A percentile compares a stretch with the other conserved stretches of the same genome.
phyloP scores from a whole-genome alignment of 2,797 vertebrate genomes.

The Acropternis orthonyx region DNA sequence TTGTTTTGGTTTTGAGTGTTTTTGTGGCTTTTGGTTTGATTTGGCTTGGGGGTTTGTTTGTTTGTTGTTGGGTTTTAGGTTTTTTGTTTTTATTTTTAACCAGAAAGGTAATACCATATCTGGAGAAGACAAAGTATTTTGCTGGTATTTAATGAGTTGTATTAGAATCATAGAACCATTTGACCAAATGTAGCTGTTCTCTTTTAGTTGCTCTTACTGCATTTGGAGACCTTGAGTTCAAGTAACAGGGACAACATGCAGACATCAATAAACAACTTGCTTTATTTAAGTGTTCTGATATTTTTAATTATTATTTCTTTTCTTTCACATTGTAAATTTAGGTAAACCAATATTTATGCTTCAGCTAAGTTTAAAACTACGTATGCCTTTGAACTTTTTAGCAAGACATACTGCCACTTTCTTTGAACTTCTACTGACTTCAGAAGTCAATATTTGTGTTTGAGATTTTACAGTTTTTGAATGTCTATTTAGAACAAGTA shows the following conservation, averaged over 20 bases:
- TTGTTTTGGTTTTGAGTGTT: background rate
- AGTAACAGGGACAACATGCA: background rate
- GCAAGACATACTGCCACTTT: background rate
- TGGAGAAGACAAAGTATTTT: background rate
- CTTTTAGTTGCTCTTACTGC: background rate
- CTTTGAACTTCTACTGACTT: background rate
- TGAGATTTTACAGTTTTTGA: background rate
- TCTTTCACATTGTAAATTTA: background rate
- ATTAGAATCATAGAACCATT: background rate
- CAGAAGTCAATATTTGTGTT: background rate
- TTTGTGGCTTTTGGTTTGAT: accelerated
- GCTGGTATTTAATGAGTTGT: background rate
- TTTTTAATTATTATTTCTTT: background rate
- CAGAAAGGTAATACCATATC: background rate
- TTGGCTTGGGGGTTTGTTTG: accelerated
- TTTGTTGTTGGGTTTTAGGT: too few relatives aligned
- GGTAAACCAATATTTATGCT: background rate
- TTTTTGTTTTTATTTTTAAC: background rate
- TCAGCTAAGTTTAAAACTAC: background rate
- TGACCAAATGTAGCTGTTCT: background rate
- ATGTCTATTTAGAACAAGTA: background rate
- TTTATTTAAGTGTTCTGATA: background rate
- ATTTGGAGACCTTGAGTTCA: background rate
- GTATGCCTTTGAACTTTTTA: background rate
- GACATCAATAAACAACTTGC: background rate